These are phyloP conservation scores for Enteromius paludinosus DNA, from an alignment of 2,797 vertebrate species.

Conservation along the genomic window DNA sequence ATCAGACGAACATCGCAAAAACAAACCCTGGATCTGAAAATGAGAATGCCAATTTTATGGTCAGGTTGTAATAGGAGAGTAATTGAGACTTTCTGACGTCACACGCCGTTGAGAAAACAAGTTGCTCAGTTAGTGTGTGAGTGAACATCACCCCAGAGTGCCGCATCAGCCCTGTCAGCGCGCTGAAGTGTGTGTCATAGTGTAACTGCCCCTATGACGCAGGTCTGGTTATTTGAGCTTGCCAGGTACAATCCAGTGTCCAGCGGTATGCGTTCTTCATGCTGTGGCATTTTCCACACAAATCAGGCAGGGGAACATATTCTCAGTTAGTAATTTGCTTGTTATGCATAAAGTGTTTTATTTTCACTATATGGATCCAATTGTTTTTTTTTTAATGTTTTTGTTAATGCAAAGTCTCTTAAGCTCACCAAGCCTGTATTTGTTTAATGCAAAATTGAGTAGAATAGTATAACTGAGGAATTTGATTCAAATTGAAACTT, in stretches of 20 bases:
- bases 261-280: not conserved
- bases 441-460: not conserved
- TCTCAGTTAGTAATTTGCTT: not conserved
- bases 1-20: not conserved
- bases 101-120: not conserved
- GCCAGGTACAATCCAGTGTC: constrained; percentile 45
- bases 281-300: not conserved
- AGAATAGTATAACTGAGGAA: not conserved
- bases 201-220: constrained; percentile 49
- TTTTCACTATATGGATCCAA: too few relatives aligned
- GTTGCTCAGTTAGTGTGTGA: constrained; percentile 10
- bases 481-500: too few relatives aligned
- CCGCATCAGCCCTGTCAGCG: constrained; percentile 23
- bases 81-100: not conserved
- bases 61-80: not conserved
- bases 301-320: not conserved
- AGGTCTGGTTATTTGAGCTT: constrained; percentile 61
- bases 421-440: not conserved
- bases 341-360: not conserved
- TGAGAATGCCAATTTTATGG: not conserved
- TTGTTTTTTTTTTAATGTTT: not conserved
- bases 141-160: constrained; percentile 7
- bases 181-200: constrained; percentile 16
- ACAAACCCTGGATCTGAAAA: not conserved
- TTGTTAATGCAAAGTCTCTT: not conserved